Evolutionary conservation across 2,888 invertebrate genomes (phyloP).

Genomic region (Agrypnus murinus): DNA sequence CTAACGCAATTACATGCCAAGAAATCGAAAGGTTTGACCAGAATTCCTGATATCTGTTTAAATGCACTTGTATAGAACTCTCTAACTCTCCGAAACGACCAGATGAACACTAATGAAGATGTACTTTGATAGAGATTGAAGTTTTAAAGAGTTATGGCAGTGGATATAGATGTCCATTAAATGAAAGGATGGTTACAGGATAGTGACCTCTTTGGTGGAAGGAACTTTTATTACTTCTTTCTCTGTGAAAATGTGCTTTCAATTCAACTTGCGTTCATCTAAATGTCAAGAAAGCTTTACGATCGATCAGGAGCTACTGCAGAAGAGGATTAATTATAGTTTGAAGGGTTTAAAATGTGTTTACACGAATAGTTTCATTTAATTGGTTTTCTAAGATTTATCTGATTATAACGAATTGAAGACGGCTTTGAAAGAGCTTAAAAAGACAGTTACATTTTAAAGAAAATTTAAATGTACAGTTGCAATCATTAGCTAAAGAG

Average conservation of each 20-base stretch:
- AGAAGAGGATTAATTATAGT: conserved; percentile 16
- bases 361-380: conserved; percentile 20
- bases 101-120: conserved; percentile 23
- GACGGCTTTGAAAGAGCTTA: too few relatives aligned
- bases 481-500: too few relatives aligned
- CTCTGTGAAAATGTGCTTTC: neutral
- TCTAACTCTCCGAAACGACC: conserved; percentile 11
- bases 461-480: too few relatives aligned
- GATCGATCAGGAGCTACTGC: neutral
- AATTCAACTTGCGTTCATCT: neutral
- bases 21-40: conserved; percentile 22
- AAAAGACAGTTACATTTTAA: too few relatives aligned
- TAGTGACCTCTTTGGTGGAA: neutral
- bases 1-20: conserved; percentile 19
- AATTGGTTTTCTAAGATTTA: conserved; percentile 13
- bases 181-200: neutral
- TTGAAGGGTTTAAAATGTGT: neutral
- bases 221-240: neutral
- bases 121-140: conserved; percentile 14
- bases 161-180: conserved; percentile 20
- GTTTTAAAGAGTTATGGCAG: conserved; percentile 22
- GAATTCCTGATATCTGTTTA: conserved; percentile 19
- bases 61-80: conserved; percentile 15
- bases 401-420: too few relatives aligned
- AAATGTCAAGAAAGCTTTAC: conserved; percentile 20